Evolutionary conservation across 92 coral and sea anemone species (phyloP), one percentile per base, ranked within the genome.

Genomic region (Paramuricea clavata): DNA sequence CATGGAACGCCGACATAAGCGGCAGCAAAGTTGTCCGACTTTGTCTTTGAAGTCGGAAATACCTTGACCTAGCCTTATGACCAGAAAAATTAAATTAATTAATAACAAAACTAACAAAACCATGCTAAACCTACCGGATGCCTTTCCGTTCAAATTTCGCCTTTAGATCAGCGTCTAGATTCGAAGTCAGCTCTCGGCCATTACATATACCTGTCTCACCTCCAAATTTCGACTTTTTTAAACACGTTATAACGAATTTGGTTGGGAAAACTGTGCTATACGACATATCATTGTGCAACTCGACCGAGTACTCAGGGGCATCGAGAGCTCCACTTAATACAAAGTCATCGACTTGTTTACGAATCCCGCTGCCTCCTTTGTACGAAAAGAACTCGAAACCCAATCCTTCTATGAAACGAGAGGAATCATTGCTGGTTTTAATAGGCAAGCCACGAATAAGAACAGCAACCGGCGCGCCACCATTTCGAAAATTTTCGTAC

Each of bases 261-360:
- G 84, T 76, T 12, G 89, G 89, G 34, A 42, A 62, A 35, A 42
- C 47, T 15, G 27, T 21, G 85, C 26, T 64, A 50, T 86, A 86
- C 30, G 89, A 27, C 17, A 81, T 82, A 21, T 86, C 89, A 28
- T 62, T 76, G 78, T 86, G n/a, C n/a, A n/a, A n/a, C n/a, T n/a
- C n/a, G n/a, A n/a, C n/a, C n/a, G n/a, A n/a, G n/a, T n/a, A n/a
- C 64, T 86, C 89, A 27, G 59, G 59, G 6, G 89, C 84, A 22
- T 86, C 89, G 39, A 70, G 84, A 25, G 83, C 81, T 23, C 83
- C 89, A 9, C 84, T 86, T 13, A 76, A 72, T 52, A 86, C 89
- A 64, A 76, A 76, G n/a, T 81, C 41, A 19, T 81, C 85, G 22
- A 86, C 69, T 6, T 69, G 15, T 5, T 81, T 71, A 23, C 89